Conservation (phyloP, 37 sponge, comb jelly and placozoan genomes). For the Crambe crambe region DNA sequence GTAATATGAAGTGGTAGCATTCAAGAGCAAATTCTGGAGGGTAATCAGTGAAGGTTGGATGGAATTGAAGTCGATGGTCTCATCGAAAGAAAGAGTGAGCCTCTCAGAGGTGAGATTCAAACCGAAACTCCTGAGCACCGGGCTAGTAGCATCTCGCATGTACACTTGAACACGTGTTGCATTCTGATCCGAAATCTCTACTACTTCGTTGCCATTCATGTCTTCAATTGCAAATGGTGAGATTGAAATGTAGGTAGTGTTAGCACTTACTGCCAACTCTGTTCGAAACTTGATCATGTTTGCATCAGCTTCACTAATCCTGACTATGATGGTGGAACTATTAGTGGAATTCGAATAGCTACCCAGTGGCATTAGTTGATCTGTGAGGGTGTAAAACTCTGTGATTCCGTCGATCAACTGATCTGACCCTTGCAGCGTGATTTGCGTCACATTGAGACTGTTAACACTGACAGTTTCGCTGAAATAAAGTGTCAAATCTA, state of each 20-base stretch:
- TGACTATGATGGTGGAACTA: conserved; percentile 42
- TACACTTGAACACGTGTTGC: conserved; percentile 57
- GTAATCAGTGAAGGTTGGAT: conserved; percentile 31
- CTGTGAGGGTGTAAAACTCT: conserved; percentile 53
- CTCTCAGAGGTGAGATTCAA: conserved; percentile 76
- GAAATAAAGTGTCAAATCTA: conserved; percentile 62
- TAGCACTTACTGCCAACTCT: conserved; percentile 33
- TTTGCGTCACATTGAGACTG: conserved; percentile 64
- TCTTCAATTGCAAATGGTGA: conserved; percentile 48
- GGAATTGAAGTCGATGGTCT: conserved; percentile 74
- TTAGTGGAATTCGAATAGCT: conserved; percentile 57
- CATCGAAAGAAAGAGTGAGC: conserved; percentile 83
- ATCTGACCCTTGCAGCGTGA: conserved; percentile 65
- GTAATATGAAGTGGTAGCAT: neutral
- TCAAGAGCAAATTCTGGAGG: conserved; percentile 20
- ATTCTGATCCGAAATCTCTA: conserved; percentile 29
- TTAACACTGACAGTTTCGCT: conserved; percentile 80
- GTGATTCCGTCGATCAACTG: neutral
- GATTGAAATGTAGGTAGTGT: conserved; percentile 60
- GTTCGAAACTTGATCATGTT: conserved; percentile 80
- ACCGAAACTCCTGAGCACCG: conserved; percentile 62
- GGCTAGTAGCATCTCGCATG: conserved; percentile 53
- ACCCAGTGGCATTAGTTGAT: conserved; percentile 38
- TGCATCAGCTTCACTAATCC: conserved; percentile 74
- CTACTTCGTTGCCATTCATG: conserved; percentile 72